Percentiles rank a stretch among this genome's conserved stretches.
Evolutionary conservation across 2,113 vertebrate genomes (phyloP).

Genomic region (Malurus cyaneus): DNA sequence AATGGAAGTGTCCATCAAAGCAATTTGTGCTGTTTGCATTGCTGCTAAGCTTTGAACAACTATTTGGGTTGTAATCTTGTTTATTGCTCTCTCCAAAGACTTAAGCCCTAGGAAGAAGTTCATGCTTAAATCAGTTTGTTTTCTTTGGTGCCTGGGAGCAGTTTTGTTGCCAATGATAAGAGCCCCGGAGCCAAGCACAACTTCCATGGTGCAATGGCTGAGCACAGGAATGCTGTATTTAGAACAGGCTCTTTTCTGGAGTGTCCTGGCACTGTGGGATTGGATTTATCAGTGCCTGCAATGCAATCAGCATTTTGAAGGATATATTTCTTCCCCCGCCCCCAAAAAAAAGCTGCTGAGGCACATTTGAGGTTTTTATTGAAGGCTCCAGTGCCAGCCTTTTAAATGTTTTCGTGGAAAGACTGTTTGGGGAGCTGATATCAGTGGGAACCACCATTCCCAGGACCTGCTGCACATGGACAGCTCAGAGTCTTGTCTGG

Average conservation of each 20-base stretch:
- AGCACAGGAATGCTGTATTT: background rate
- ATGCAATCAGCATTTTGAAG: background rate
- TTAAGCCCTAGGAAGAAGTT: background rate
- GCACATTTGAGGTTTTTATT: background rate
- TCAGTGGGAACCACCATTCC: background rate
- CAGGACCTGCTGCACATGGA: background rate
- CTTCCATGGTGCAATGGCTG: background rate
- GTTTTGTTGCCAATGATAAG: slow-evolving; percentile 52
- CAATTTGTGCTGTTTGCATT: background rate
- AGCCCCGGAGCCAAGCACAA: slow-evolving; percentile 47
- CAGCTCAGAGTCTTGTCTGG: background rate
- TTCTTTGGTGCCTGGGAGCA: slow-evolving; percentile 32
- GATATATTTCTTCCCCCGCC: background rate
- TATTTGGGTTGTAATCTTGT: slow-evolving; percentile 7
- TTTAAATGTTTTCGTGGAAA: background rate
- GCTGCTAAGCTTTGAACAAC: background rate
- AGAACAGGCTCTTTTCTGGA: background rate
- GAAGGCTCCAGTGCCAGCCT: background rate
- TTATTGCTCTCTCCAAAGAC: slow-evolving; percentile 12
- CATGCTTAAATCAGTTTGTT: slow-evolving; percentile 28
- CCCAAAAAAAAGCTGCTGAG: background rate
- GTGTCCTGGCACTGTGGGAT: background rate
- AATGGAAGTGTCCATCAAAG: background rate
- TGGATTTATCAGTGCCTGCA: background rate
- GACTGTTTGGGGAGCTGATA: background rate